A percentile compares a stretch with the other conserved stretches of the same genome.
Conservation (phyloP, 2,888 invertebrate genomes). For the Alentia gelatinosa region DNA sequence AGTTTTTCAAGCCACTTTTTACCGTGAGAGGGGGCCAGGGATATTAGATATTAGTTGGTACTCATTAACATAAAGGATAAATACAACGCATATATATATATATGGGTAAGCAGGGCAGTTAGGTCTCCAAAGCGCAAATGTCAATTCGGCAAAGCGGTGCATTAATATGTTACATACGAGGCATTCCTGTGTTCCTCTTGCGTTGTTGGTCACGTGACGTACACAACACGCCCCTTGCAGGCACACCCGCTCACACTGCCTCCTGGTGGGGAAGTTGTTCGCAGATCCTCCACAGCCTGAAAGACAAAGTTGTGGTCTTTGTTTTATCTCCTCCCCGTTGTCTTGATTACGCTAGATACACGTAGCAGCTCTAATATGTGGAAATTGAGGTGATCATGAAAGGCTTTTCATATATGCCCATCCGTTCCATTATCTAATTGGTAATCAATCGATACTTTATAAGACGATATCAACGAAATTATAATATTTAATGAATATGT, state of each 20-base stretch:
- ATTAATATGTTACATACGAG: not conserved
- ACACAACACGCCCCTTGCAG: conserved; percentile 48
- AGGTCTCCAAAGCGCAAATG: too few relatives aligned
- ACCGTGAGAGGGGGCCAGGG: too few relatives aligned
- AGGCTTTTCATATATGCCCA: not conserved
- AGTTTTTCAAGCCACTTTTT: too few relatives aligned
- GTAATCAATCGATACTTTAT: too few relatives aligned
- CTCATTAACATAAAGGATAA: too few relatives aligned
- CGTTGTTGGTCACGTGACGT: not conserved
- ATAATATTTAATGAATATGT: too few relatives aligned
- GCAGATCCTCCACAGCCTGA: conserved; percentile 49
- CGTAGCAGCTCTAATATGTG: not conserved
- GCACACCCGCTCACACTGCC: conserved; percentile 12
- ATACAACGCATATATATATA: too few relatives aligned
- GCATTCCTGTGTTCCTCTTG: not conserved
- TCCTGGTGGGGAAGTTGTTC: conserved; percentile 35
- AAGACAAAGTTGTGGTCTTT: not conserved
- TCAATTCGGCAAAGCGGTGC: too few relatives aligned
- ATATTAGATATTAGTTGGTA: too few relatives aligned
- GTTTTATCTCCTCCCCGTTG: not conserved
- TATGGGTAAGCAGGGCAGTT: too few relatives aligned
- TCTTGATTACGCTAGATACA: not conserved
- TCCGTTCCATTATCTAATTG: not conserved
- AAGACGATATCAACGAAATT: too few relatives aligned
- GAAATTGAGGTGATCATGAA: not conserved